These are phyloP conservation scores for Lacerta viridis DNA, from an alignment of 2,797 vertebrate species.

Conservation along the genomic window DNA sequence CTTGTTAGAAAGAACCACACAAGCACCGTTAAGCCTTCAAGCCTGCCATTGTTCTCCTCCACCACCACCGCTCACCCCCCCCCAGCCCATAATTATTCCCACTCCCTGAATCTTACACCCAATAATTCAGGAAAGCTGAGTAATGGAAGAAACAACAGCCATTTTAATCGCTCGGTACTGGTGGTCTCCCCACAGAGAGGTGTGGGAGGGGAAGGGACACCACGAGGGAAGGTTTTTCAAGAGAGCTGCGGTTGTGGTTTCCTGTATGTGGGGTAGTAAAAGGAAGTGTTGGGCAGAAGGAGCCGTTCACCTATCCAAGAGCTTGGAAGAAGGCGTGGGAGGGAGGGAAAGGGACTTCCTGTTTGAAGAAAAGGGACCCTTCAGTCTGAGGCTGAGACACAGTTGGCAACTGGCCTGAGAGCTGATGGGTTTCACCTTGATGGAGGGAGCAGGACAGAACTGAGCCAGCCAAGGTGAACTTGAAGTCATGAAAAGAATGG, in stretches of 20 bases:
- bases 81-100: conserved; percentile 74
- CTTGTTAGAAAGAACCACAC: conserved; percentile 65
- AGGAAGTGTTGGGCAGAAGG: conserved; percentile 55
- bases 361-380: not conserved
- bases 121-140: conserved; percentile 81
- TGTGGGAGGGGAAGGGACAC: conserved; percentile 31
- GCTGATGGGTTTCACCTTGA: not conserved
- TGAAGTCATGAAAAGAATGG: not conserved
- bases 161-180: conserved; percentile 77
- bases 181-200: conserved; percentile 77
- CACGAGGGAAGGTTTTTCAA: conserved; percentile 52
- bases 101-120: conserved; percentile 79
- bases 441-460: not conserved
- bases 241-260: conserved; percentile 70
- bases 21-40: conserved; percentile 72
- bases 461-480: not conserved
- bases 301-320: conserved; percentile 10
- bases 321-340: not conserved
- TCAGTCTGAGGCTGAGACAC: not conserved
- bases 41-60: conserved; percentile 76
- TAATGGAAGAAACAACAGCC: conserved; percentile 81
- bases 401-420: not conserved
- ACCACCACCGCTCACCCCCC: not conserved
- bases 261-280: conserved; percentile 67
- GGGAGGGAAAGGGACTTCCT: not conserved